Conservation (phyloP, 2,888 invertebrate species). For the Drosophila kuntzei region DNA sequence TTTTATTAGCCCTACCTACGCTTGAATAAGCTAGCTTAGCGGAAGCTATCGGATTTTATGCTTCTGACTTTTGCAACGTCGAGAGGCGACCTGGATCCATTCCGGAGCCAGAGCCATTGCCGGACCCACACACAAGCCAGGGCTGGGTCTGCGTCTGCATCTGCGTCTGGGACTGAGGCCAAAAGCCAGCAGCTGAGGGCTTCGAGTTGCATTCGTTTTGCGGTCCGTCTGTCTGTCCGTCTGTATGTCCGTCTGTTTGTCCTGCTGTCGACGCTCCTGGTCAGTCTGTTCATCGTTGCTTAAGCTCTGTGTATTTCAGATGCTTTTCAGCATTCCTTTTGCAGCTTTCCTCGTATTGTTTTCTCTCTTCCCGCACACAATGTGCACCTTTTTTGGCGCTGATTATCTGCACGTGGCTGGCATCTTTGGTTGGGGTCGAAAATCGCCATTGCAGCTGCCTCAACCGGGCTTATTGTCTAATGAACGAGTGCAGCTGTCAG, state of each 20-base stretch:
- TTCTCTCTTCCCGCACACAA: constrained; percentile 26
- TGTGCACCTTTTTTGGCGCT: constrained; percentile 49
- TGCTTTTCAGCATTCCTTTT: constrained; percentile 49
- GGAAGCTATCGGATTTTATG: constrained; percentile 83
- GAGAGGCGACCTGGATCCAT: constrained; percentile 40
- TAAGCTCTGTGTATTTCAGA: constrained; percentile 73
- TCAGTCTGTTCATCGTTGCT: constrained; percentile 54
- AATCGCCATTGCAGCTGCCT: constrained; percentile 23
- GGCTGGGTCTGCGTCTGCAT: constrained; percentile 8
- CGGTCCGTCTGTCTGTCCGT: constrained; percentile 19
- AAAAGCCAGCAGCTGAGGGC: constrained; percentile 53
- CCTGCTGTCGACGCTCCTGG: constrained; percentile 5
- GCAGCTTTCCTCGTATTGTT: constrained; percentile 63
- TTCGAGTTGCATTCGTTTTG: constrained; percentile 56
- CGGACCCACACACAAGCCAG: not conserved
- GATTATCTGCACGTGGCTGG: constrained; percentile 71
- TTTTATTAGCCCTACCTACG: constrained; percentile 81
- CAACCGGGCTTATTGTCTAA: constrained; percentile 51
- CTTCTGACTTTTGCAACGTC: constrained; percentile 77
- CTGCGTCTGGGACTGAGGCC: constrained; percentile 17
- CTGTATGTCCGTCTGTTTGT: constrained; percentile 18
- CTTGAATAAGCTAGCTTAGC: constrained; percentile 82
- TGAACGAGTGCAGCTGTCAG: constrained; percentile 51
- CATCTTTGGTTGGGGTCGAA: constrained; percentile 28
- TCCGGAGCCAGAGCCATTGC: no score